Base-by-base conservation (phyloP, 2,888 invertebrate species). In the Dendrolimus pini region DNA sequence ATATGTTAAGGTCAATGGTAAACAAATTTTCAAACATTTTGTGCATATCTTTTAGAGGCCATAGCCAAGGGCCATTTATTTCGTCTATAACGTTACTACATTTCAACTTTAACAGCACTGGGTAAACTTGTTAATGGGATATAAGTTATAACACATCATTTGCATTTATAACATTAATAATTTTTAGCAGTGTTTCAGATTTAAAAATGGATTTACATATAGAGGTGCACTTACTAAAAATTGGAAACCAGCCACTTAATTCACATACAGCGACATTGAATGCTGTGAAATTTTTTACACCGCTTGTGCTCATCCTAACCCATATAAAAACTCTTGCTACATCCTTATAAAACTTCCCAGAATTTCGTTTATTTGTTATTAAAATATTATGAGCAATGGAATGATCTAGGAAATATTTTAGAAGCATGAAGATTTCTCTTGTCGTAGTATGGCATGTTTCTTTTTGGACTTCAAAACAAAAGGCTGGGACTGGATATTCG, bases 211-310 rank as follows among this genome's bases (percentile, higher is more conserved):
- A 30, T 30, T 30, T 30, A 30, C 6, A 30, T 30, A 30, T 30
- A 6, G 30, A 30, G 30, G 3, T 30, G 41, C 58, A 80, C 85
- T 91, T 80, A 95, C 95, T 89, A 81, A 93, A 94, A 3, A 96
- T 83, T 0, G 94, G 92, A 59, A 96, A 87, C 83, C 95, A 96
- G 7, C 97, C 96, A 70, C 94, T 94, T 0, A 96, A 75, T 78
- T 97, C 97, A 67, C 94, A 94, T 41, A 93, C 92, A n/a, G 95
- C 97, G 10, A 95, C 92, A 85, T 94, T 93, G 59, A 95, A 93
- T 1, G 83, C 87, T 0, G 71, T 75, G 13, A 92, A 74, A 59
- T 92, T 86, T 74, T 95, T 96, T 0, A 85, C 76, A 0, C 93
- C 92, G 52, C 76, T 82, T 54, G 83, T 88, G 41, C 92, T 86